Evolutionary conservation across 2,113 vertebrate species (phyloP).

Genomic region (Hylia prasina): DNA sequence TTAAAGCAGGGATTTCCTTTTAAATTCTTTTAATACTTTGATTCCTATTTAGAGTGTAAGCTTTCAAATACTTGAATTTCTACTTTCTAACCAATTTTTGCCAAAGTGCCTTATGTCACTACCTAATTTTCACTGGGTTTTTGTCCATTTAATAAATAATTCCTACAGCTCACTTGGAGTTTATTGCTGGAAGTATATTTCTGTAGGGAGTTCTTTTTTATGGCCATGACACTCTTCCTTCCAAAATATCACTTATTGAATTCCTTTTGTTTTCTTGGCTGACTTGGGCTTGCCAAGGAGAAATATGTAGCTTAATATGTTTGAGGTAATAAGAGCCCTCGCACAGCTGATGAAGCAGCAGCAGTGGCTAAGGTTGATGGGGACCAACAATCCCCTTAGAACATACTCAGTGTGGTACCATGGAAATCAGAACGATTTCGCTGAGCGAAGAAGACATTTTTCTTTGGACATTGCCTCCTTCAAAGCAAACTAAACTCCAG

Average conservation of each 20-base stretch:
- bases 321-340: neutral
- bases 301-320: conserved; percentile 47
- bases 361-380: neutral
- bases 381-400: neutral
- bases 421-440: neutral
- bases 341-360: neutral
- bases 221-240: neutral
- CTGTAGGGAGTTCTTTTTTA: conserved; percentile 25
- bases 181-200: neutral
- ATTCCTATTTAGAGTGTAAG: neutral
- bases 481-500: neutral
- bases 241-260: conserved; percentile 16
- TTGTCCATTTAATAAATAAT: conserved; percentile 3
- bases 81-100: neutral
- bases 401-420: neutral
- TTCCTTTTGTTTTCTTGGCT: conserved; percentile 36
- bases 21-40: neutral
- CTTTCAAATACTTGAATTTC: neutral
- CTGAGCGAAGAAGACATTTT: neutral
- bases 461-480: neutral
- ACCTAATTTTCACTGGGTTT: neutral
- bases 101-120: neutral
- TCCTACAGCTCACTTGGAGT: neutral
- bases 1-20: neutral
- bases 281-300: conserved; percentile 6